Conservation (phyloP, 2,113 vertebrate genomes). For the Astur gentilis region DNA sequence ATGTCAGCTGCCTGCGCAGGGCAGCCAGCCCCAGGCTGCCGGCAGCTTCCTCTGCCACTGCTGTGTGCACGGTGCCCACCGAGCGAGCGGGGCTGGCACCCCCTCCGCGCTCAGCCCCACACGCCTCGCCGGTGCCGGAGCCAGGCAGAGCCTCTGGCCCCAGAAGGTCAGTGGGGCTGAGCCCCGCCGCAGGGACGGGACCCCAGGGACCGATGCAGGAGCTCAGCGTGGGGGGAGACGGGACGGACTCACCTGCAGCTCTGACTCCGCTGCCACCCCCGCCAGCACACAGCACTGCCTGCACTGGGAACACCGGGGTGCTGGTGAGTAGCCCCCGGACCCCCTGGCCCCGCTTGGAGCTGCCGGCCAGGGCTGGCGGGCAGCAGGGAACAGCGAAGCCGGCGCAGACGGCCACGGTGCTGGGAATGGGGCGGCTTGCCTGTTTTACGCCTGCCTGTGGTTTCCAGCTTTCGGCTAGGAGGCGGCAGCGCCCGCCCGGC, state of each 20-base stretch:
- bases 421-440: not conserved
- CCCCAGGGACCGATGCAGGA: not conserved
- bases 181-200: not conserved
- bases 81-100: not conserved
- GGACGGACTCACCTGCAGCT: not conserved
- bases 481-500: not conserved
- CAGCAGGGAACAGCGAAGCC: fast-evolving
- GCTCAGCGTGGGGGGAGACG: fast-evolving
- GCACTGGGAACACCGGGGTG: fast-evolving
- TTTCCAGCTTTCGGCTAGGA: slow-evolving; percentile 19
- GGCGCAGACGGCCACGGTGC: fast-evolving
- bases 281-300: fast-evolving
- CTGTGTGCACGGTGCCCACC: not conserved
- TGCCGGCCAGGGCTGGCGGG: not conserved
- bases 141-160: not conserved
- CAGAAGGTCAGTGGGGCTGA: not conserved
- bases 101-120: fast-evolving
- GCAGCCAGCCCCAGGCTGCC: not conserved
- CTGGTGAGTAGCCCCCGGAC: not conserved
- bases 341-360: not conserved
- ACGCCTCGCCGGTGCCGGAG: fast-evolving
- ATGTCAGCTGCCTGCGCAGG: slow-evolving; percentile 58
- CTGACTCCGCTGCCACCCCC: not conserved
- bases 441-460: not conserved
- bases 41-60: slow-evolving; percentile 53